phyloP scores from a whole-genome alignment of 2,113 vertebrate species.

The Vulpes lagopus region DNA sequence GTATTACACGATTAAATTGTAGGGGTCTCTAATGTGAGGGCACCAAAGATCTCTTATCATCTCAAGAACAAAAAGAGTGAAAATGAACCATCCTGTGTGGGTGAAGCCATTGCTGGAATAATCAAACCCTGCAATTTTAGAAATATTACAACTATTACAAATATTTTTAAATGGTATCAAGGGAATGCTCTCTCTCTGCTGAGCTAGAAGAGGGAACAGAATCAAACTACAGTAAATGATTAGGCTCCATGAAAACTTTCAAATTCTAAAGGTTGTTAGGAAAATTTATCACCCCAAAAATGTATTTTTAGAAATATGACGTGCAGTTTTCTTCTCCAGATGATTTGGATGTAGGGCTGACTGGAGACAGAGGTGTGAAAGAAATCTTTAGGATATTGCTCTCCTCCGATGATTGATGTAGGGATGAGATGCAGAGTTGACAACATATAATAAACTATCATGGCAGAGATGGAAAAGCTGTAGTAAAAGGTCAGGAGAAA shows the following conservation, averaged over 20 bases:
- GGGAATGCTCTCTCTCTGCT: neutral
- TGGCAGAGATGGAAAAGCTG: slow-evolving; percentile 55
- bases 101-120: neutral
- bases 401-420: slow-evolving; percentile 37
- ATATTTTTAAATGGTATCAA: neutral
- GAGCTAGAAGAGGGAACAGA: neutral
- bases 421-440: slow-evolving; percentile 9
- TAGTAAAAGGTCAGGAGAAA: slow-evolving; percentile 51
- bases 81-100: neutral
- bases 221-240: neutral
- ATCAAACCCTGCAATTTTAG: neutral
- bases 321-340: neutral
- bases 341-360: slow-evolving; percentile 52
- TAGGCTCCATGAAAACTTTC: neutral
- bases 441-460: slow-evolving; percentile 57
- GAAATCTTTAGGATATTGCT: slow-evolving; percentile 27
- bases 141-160: neutral
- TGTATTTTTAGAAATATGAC: slow-evolving; percentile 64
- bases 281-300: slow-evolving; percentile 51
- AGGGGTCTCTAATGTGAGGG: neutral
- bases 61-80: slow-evolving; percentile 3
- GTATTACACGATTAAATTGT: neutral
- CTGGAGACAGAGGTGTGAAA: neutral
- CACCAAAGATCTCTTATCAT: neutral
- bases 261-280: slow-evolving; percentile 42